phyloP scores from a whole-genome alignment of 2,888 invertebrate species.

The Artemia sinica region DNA sequence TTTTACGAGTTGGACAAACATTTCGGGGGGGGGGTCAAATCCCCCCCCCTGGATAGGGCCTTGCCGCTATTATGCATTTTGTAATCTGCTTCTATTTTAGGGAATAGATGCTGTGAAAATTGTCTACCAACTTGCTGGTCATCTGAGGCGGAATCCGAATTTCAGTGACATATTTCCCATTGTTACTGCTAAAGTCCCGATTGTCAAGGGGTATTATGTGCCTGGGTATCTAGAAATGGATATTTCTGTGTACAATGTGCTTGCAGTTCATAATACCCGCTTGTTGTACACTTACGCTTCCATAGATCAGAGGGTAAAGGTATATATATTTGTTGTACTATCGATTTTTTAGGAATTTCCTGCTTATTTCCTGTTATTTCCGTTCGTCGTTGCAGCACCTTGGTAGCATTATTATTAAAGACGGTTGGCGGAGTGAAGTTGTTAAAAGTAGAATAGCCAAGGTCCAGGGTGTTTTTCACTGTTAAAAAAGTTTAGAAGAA shows the following conservation, averaged over 20 bases:
- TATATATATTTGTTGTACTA: conserved; percentile 23
- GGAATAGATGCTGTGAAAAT: conserved; percentile 30
- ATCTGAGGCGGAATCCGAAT: conserved; percentile 30
- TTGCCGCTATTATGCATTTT: too few species aligned
- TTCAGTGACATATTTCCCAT: conserved; percentile 34
- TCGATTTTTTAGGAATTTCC: too few species aligned
- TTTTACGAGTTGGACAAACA: too few species aligned
- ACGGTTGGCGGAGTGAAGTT: too few species aligned
- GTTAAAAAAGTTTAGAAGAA: too few species aligned
- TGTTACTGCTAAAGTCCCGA: conserved; percentile 42
- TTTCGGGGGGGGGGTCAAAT: too few species aligned
- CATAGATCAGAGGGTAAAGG: conserved; percentile 37
- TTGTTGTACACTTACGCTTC: conserved; percentile 36
- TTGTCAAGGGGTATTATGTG: conserved; percentile 39
- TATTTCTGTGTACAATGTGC: conserved; percentile 41
- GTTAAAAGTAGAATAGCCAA: too few species aligned
- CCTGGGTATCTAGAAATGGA: conserved; percentile 38
- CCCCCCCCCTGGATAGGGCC: too few species aligned
- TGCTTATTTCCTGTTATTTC: too few species aligned
- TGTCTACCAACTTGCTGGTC: conserved; percentile 32
- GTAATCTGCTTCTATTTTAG: conserved; percentile 26
- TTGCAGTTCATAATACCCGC: conserved; percentile 40
- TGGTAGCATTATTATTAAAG: too few species aligned
- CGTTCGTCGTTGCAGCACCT: too few species aligned
- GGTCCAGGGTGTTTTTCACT: too few species aligned